Percentiles rank a stretch among this genome's conserved stretches.
Evolutionary conservation across 2,113 vertebrate genomes (phyloP).

Genomic region (Platichthys stellatus): DNA sequence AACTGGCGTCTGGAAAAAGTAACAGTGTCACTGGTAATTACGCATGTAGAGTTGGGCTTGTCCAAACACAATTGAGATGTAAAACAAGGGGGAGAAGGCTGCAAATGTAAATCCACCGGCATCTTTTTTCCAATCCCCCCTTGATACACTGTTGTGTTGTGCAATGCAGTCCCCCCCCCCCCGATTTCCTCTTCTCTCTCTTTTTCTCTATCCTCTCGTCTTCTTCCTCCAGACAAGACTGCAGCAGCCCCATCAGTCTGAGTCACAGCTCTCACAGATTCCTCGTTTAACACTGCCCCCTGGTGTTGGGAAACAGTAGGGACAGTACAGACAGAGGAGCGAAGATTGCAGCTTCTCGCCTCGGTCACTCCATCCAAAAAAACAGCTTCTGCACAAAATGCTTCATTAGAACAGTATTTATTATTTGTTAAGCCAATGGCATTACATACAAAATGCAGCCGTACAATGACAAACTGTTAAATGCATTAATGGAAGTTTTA

Average conservation of each 20-base stretch:
- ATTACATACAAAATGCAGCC: neutral
- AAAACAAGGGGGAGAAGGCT: conserved; percentile 69
- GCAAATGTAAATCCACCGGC: conserved; percentile 66
- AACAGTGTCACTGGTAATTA: conserved; percentile 81
- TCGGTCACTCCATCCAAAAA: conserved; percentile 29
- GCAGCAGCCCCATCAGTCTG: conserved; percentile 73
- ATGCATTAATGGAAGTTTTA: conserved; percentile 26
- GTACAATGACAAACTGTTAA: conserved; percentile 18
- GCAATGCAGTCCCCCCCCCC: conserved; percentile 67
- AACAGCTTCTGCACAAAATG: conserved; percentile 21
- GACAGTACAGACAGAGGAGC: conserved; percentile 1
- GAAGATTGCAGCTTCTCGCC: neutral
- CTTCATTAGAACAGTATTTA: neutral
- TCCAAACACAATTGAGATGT: conserved; percentile 81
- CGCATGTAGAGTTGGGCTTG: conserved; percentile 73
- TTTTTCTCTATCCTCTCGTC: conserved; percentile 20
- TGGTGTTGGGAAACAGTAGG: conserved; percentile 50
- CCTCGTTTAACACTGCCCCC: conserved; percentile 82
- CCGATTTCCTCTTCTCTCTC: neutral
- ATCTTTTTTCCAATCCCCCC: conserved; percentile 42
- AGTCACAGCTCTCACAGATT: conserved; percentile 61
- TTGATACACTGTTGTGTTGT: conserved; percentile 73
- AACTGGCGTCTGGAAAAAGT: conserved; percentile 75
- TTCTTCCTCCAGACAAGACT: conserved; percentile 68
- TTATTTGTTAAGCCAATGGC: neutral